Evolutionary conservation across 2,113 vertebrate genomes (phyloP).

Genomic region (Melanerpes aurifrons): DNA sequence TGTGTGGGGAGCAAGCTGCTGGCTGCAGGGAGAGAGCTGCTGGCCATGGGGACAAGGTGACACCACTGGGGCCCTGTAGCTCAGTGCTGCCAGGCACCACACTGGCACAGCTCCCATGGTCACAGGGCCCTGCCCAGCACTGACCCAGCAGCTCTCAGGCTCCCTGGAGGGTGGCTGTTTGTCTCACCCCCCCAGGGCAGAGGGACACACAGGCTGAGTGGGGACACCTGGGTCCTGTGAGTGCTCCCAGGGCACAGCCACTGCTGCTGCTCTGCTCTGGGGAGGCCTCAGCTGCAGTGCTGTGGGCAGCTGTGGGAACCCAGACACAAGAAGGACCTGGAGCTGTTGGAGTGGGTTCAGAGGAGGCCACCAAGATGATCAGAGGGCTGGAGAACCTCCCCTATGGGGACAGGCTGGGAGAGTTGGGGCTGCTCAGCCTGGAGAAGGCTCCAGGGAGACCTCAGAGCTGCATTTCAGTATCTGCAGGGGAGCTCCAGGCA

Average conservation of each 20-base stretch:
- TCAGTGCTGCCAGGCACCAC: accelerated
- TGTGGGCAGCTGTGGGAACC: no score
- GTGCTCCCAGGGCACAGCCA: neutral
- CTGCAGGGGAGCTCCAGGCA: no score
- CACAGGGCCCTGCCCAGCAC: neutral
- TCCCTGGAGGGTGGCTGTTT: neutral
- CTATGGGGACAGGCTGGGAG: no score
- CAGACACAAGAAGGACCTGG: no score
- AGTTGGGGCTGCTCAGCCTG: no score
- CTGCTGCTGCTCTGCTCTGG: no score
- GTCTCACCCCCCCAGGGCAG: neutral
- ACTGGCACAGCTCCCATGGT: neutral
- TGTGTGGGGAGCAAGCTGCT: neutral
- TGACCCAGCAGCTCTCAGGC: neutral
- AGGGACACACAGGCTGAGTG: neutral
- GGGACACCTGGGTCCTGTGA: accelerated
- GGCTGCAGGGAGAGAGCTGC: neutral
- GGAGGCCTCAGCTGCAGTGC: no score
- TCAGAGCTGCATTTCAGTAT: no score
- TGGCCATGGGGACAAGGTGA: neutral
- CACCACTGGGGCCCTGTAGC: accelerated
- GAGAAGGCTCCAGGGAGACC: no score
- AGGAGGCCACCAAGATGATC: no score
- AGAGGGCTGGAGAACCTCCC: no score
- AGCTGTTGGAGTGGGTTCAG: no score